Evolutionary conservation across 2,797 vertebrate species (phyloP), one percentile per base, ranked within the genome.

Genomic region (Dipus sagitta): DNA sequence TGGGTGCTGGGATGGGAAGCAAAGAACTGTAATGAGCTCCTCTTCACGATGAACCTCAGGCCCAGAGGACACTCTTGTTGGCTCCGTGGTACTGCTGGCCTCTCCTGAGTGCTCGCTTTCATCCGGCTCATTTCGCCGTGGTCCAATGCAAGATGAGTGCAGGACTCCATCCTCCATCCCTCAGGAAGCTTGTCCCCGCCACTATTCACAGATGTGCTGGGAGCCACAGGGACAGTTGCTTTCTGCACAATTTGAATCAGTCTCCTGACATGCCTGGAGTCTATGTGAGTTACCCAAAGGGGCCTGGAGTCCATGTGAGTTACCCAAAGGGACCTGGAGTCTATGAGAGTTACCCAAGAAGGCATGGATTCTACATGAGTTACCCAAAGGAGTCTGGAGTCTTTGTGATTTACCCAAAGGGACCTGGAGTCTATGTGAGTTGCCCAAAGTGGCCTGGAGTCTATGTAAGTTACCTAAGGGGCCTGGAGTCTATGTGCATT

Each of bases 301-400:
- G 38, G 38, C 6, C 3, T 38, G 38, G 38, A 30, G 42, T 6
- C 17, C 0, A 1, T 24, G 1, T 30, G 2, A 38, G 38, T 38
- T 38, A 38, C 38, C 6, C 38, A 3, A 38, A 38, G 38, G 38
- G 38, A 6, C 6, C 38, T 38, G 38, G 38, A 38, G 6, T 3
- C 38, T 38, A 6, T 38, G 38, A 38, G 38, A 38, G 38, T 38
- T 38, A 6, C 38, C 38, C 38, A 38, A 38, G 38, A 6, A 6
- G 38, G 38, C 38, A 38, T 38, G 38, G 38, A 38, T 3, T 38
- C 38, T 38, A 38, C 6, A 6, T 38, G 38, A 38, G 38, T 38
- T 38, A 38, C 38, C 6, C 3, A 38, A 38, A 38, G 38, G 38
- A 6, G 38, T 6, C 38, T 38, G 6, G 38, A 38, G 38, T 3